Percentiles rank a stretch among this genome's conserved stretches.
phyloP scores from a whole-genome alignment of 1,140 invertebrate genomes.

The Rhopalosiphum maidis region DNA sequence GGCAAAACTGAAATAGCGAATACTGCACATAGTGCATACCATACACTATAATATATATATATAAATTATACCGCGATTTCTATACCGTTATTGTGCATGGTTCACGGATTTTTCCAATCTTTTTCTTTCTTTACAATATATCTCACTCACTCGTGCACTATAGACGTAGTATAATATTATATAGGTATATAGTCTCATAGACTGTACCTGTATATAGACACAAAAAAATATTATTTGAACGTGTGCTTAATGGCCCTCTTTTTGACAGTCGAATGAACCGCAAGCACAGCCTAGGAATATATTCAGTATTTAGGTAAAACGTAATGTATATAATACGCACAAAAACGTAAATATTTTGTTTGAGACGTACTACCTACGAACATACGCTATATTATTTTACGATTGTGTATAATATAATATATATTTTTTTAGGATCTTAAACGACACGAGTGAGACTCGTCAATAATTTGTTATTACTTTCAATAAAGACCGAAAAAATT shows the following conservation, averaged over 20 bases:
- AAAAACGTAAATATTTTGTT: not conserved
- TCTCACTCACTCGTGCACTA: not conserved
- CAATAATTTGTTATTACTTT: too few relatives aligned
- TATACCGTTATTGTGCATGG: conserved; percentile 29
- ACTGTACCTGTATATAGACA: not conserved
- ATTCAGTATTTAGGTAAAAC: not conserved
- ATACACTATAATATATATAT: not conserved
- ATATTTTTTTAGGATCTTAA: too few relatives aligned
- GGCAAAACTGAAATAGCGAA: not conserved
- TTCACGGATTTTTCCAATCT: not conserved
- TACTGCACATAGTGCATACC: not conserved
- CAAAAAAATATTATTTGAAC: not conserved
- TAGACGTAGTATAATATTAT: not conserved
- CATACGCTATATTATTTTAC: not conserved
- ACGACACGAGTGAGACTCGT: too few relatives aligned
- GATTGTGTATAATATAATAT: not conserved
- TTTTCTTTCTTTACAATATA: not conserved
- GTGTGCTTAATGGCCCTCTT: not conserved
- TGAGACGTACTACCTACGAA: not conserved
- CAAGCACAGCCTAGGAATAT: not conserved
- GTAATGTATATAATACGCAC: not conserved
- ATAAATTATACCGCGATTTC: not conserved
- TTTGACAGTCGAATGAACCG: not conserved
- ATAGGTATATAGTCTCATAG: not conserved
- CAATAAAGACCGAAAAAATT: too few relatives aligned